phyloP scores from a whole-genome alignment of 2,797 vertebrate genomes.

The Orientallactaga sibirica region DNA sequence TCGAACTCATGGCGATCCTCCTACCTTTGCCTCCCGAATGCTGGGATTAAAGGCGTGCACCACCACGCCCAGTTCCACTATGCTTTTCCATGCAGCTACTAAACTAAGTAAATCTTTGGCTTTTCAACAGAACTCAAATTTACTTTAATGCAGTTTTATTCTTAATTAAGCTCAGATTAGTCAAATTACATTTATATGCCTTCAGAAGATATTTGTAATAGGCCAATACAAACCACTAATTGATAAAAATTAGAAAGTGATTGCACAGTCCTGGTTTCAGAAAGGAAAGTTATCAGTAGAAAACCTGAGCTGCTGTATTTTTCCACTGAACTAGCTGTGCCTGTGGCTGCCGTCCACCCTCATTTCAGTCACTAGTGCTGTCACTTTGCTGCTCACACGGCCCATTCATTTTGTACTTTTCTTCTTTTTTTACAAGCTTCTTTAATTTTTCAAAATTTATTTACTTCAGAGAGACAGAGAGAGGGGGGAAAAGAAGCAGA shows the following conservation, averaged over 20 bases:
- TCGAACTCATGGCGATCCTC: no score
- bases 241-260: slow-evolving; percentile 55
- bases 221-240: not conserved
- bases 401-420: slow-evolving; percentile 21
- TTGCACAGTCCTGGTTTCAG: not conserved
- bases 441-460: no score
- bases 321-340: not conserved
- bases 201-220: slow-evolving; percentile 18
- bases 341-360: slow-evolving; percentile 39
- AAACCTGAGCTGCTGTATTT: no score
- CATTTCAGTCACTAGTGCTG: slow-evolving; percentile 62
- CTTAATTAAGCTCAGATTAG: not conserved
- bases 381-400: slow-evolving; percentile 52
- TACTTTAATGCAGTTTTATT: not conserved
- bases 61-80: not conserved
- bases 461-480: no score
- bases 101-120: not conserved
- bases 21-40: no score
- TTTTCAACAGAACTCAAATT: not conserved
- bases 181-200: slow-evolving; percentile 1
- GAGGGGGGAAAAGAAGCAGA: no score
- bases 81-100: not conserved
- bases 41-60: no score
- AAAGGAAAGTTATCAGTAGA: no score
- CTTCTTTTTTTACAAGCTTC: no score